A percentile compares a stretch with the other conserved stretches of the same genome.
Conservation (phyloP, 2,797 vertebrate genomes). For the Channa striata region DNA sequence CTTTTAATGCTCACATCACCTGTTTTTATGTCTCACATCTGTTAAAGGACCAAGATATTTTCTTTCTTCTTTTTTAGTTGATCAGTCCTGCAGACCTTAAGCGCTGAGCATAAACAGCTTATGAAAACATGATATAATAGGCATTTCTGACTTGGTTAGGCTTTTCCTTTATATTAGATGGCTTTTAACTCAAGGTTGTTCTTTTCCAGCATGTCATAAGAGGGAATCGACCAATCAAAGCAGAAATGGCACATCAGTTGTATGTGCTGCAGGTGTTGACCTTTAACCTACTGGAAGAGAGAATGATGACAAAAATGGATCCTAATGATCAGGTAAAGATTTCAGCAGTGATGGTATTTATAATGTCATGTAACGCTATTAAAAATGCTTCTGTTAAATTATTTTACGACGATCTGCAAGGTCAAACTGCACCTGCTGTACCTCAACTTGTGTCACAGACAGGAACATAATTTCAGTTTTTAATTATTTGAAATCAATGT, state of each 20-base stretch:
- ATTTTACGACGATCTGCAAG: background rate
- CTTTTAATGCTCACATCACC: background rate
- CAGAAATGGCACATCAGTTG: conserved; percentile 99
- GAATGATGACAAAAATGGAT: conserved; percentile 99
- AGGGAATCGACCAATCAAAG: conserved; percentile 97
- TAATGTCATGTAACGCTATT: background rate
- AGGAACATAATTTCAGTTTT: background rate
- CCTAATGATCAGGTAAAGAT: conserved; percentile 92
- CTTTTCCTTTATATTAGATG: too few species aligned
- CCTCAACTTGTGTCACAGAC: background rate
- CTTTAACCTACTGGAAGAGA: conserved; percentile 97
- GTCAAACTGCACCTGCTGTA: background rate
- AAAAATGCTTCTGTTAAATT: background rate
- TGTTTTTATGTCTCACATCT: background rate
- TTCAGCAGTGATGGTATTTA: background rate
- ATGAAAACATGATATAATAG: too few species aligned
- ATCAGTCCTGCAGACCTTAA: conserved; percentile 11
- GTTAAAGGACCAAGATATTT: background rate
- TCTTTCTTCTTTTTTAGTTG: background rate
- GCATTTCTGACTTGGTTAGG: too few species aligned
- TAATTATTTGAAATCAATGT: background rate
- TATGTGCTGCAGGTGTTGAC: conserved; percentile 98
- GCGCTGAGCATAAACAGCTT: background rate
- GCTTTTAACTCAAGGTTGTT: background rate
- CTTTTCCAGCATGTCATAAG: conserved; percentile 92